Evolutionary conservation across 2,888 invertebrate genomes (phyloP), one percentile per base, ranked within the genome.

Genomic region (Hydraecia micacea): DNA sequence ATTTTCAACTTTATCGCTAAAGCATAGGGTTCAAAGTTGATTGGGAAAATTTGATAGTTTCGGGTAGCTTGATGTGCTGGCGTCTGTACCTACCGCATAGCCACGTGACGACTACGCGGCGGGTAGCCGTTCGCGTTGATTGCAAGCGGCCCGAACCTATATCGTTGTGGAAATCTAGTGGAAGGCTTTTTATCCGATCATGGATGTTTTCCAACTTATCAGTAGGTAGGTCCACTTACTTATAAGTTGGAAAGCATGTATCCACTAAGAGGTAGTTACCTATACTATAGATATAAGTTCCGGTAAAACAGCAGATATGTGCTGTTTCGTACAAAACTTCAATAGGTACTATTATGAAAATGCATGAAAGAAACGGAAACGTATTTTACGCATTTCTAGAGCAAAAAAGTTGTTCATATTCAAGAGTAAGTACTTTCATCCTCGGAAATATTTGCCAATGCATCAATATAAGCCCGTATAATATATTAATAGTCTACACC

Each of bases 121-220:
- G 49, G 28, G 21, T 46, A 75, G 9, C 36, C 21, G 62, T 62
- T 62, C 11, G 9, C n/a, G 42, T 18, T 46, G 18, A 18, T 39
- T 75, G 21, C 36, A 74, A 21, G 49, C 49, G 32, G 25, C 3
- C 25, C 4, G 15, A 52, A 63, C n/a, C 18, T 58, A 58, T 63
- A 32, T 52, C 63, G 77, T 7, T n/a, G 77, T 21, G 52, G 32
- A 52, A 42, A 63, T 77, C 42, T 63, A 42, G 13, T 39, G 11
- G 21, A 70, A 52, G 13, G 28, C 18, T 18, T 21, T 75, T 18
- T 62, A 60, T 46, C 58, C 21, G 42, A 46, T 74, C 36, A 58
- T 73, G 18, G 52, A 74, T 28, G 28, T 73, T 72, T 28, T 39
- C 28, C 15, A 25, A 73, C 21, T 49, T 66, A 18, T 32, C 46